Evolutionary conservation across 2,113 vertebrate species (phyloP).

Genomic region (Lonchura striata): DNA sequence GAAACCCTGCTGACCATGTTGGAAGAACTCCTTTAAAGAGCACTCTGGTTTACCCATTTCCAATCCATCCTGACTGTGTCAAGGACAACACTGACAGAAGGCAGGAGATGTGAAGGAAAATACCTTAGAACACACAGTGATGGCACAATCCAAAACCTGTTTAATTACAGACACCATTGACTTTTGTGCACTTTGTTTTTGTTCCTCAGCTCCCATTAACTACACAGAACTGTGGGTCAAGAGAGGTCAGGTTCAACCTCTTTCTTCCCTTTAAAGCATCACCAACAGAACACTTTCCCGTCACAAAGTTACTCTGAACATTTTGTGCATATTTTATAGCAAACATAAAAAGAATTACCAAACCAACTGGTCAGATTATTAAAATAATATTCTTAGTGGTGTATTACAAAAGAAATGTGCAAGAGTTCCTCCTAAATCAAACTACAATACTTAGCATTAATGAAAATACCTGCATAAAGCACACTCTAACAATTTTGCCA

Average conservation of each 20-base stretch:
- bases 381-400: neutral
- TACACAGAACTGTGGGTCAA: accelerated
- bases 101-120: neutral
- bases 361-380: neutral
- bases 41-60: neutral
- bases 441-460: neutral
- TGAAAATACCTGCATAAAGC: neutral
- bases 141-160: neutral
- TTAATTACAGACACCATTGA: neutral
- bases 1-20: accelerated
- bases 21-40: neutral
- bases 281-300: neutral
- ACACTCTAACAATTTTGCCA: neutral
- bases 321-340: neutral
- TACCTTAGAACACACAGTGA: neutral
- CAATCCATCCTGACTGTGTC: neutral
- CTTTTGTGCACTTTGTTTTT: accelerated
- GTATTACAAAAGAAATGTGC: neutral
- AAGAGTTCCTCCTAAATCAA: neutral
- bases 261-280: neutral
- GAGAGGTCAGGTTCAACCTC: neutral
- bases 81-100: neutral
- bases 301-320: neutral
- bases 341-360: neutral
- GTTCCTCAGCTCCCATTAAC: neutral